These are phyloP conservation scores for Thalassaphorura encarpata DNA, from an alignment of 1,140 invertebrate species.

Conservation along the genomic window DNA sequence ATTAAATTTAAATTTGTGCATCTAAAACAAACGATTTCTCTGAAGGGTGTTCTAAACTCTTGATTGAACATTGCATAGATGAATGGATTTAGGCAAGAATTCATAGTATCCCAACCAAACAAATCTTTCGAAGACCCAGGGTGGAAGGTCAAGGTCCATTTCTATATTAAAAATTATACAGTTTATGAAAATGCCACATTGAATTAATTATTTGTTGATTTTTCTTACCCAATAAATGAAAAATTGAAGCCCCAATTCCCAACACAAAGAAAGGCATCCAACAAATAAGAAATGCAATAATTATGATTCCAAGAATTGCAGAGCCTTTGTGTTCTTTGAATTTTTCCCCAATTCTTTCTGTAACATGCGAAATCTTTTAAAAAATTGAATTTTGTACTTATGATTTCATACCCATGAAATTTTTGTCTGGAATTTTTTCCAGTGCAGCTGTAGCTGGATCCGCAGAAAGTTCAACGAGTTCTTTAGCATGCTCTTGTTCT, in stretches of 20 bases:
- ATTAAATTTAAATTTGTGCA: not conserved
- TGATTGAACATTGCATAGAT: not conserved
- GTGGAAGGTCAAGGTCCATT: not conserved
- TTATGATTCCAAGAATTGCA: not conserved
- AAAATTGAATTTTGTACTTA: not conserved
- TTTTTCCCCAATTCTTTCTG: not conserved
- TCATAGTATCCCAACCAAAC: not conserved
- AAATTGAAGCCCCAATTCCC: not conserved
- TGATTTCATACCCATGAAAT: not conserved
- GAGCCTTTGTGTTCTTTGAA: not conserved
- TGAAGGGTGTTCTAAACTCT: not conserved
- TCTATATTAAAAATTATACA: not conserved
- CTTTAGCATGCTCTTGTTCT: no score
- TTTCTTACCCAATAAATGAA: not conserved
- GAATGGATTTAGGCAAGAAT: not conserved
- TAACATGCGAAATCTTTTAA: no score
- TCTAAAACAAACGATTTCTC: not conserved
- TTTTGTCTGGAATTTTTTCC: not conserved
- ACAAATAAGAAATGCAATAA: not conserved
- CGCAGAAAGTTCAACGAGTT: not conserved
- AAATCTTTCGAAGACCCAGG: not conserved
- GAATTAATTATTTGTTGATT: not conserved
- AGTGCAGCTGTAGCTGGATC: not conserved
- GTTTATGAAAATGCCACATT: not conserved
- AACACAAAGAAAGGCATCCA: not conserved